Conservation (phyloP, 2,113 vertebrate genomes). For the Nerophis lumbriciformis region DNA sequence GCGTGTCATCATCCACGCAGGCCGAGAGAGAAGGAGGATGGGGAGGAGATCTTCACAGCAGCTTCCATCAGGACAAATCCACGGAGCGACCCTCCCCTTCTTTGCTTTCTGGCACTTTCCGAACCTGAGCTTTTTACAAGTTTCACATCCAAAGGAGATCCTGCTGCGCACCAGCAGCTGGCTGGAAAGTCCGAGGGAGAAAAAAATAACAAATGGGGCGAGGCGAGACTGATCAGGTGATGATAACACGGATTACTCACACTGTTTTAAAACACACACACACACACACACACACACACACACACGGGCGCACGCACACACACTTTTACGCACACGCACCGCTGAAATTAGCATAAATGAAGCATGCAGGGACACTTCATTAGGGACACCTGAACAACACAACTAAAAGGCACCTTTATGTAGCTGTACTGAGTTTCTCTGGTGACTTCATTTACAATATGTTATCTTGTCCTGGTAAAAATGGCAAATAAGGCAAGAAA, state of each 20-base stretch:
- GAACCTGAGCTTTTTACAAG: constrained; percentile 26
- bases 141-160: constrained; percentile 42
- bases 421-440: too few relatives aligned
- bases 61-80: constrained; percentile 48
- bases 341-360: too few relatives aligned
- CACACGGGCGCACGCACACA: too few relatives aligned
- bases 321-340: too few relatives aligned
- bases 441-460: too few relatives aligned
- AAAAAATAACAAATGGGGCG: not conserved
- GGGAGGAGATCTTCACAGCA: constrained; percentile 56
- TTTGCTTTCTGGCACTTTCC: constrained; percentile 36
- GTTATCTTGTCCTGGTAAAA: too few relatives aligned
- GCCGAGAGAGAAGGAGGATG: constrained; percentile 28
- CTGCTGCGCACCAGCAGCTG: constrained; percentile 50
- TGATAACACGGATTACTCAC: not conserved
- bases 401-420: too few relatives aligned
- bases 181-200: constrained; percentile 7
- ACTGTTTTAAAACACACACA: not conserved
- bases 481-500: too few relatives aligned
- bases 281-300: too few relatives aligned
- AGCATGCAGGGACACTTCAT: too few relatives aligned
- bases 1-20: constrained; percentile 49
- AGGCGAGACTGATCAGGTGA: constrained; percentile 1
- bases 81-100: constrained; percentile 55
- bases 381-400: too few relatives aligned